Evolutionary conservation across 2,888 invertebrate species (phyloP), one percentile per base, ranked within the genome.

Genomic region (Drosophila vallismaia): DNA sequence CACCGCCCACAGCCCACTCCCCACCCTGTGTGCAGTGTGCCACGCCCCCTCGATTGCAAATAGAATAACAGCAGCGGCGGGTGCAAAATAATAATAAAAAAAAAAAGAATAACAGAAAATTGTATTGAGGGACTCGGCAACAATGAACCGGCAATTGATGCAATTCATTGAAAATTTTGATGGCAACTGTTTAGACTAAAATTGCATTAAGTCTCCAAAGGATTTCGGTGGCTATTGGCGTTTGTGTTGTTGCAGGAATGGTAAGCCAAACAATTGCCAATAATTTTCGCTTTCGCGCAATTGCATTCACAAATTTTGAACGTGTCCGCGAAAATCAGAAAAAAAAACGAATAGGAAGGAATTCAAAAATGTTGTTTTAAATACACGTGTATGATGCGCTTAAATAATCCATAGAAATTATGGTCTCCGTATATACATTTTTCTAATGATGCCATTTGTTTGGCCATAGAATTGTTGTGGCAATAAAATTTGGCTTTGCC

Each of bases 361-460:
- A 1, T 44, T 24, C 58, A 67, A 64, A 64, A 64, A 64, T 64
- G 45, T 64, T 69, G 67, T 54, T 71, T 63, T 71, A 53, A 63
- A 52, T 53, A 38, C 53, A 67, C 58, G 40, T 54, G 53, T 62
- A 62, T 44, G 57, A 52, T 36, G 50, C 64, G 67, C 46, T 46
- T 66, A 64, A 64, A 66, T 53, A 64, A 64, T 64, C 53, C 53
- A 66, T 46, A 53, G 54, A 60, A 71, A 60, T 71, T 38, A 44
- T 51, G 60, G 49, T 31, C 38, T 48, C 38, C 28, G 63, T 55
- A 62, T 66, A 71, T 81, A 85, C 72, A 86, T 86, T 78, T 84
- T 82, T 87, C 86, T 88, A 85, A 85, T 88, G 85, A 85, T 81
- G 87, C 79, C 88, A 88, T 85, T 85, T 85, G 85, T 88, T 88